Base-by-base conservation (phyloP, 2,888 invertebrate genomes). In the Hirtodrosophila histrioides region DNA sequence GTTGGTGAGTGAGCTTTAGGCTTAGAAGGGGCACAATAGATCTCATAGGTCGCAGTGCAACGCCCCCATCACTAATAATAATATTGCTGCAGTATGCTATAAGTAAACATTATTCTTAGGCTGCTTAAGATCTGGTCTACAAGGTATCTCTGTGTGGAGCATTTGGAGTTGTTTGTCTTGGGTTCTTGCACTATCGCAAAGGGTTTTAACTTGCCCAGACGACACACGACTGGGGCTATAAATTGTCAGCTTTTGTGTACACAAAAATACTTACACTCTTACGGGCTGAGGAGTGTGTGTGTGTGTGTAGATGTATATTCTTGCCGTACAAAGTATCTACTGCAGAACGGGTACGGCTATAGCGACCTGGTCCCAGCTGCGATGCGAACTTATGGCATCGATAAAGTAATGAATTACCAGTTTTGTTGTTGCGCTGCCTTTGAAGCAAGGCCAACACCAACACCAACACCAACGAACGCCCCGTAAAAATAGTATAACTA, bases 321-420 rank as follows among this genome's bases (percentile, higher is more conserved):
- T 17, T 17, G 17, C 17, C 4, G 27, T 27, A 61, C 27, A 46
- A 11, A 40, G 41, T 48, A 63, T 37, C 17, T 70, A 39, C 33
- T 31, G 7, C 9, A 31, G 9, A 2, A 31, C 17, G 17, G 17
- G 17, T 17, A 17, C 17, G 17, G 44, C 50, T 31, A 37, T 67
- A 67, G 69, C 70, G 54, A 61, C 74, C 53, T 63, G 73, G 83
- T 71, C 87, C 71, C 89, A 89, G 88, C 85, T 88, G 89, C 76
- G 82, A 66, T 53, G 51, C 66, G 53, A 86, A 89, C 77, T 81
- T 82, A 87, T 84, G 75, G 75, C 83, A 78, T 78, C 87, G 78
- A 88, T 89, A 88, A 88, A 88, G 88, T 88, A 88, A 89, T 89
- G 89, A 88, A 89, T 89, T 86, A 88, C 71, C 86, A 72, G 81